These are phyloP conservation scores for Apostichopus leukothele DNA, from an alignment of 53 echinoderm and acorn worm species.

Conservation along the genomic window DNA sequence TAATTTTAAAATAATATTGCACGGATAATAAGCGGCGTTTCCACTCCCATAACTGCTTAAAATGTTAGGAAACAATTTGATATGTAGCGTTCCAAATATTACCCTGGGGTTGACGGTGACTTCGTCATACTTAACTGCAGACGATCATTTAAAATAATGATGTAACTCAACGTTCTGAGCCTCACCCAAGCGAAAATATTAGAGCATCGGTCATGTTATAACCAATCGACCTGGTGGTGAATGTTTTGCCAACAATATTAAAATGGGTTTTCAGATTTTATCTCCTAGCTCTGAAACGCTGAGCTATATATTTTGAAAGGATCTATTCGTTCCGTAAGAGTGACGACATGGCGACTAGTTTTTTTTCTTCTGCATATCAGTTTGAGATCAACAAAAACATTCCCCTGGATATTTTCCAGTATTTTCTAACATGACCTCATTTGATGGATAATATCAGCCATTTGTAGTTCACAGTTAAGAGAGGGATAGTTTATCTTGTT, in stretches of 20 bases:
- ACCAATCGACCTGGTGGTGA: not conserved
- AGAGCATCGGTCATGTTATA: conserved; percentile 7
- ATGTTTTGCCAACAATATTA: not conserved
- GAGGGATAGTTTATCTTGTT: too few relatives aligned
- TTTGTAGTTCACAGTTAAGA: too few relatives aligned
- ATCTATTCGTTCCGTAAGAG: conserved; percentile 29
- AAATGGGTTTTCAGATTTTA: not conserved
- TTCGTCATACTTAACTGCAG: too few relatives aligned
- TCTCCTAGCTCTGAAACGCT: not conserved
- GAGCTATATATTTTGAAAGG: not conserved
- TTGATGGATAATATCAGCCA: too few relatives aligned
- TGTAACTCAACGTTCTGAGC: not conserved
- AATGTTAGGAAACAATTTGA: not conserved
- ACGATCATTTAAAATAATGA: too few relatives aligned
- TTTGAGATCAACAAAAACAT: too few relatives aligned
- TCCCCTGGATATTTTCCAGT: too few relatives aligned
- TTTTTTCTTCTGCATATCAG: not conserved
- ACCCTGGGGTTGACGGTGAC: too few relatives aligned
- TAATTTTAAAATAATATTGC: not conserved
- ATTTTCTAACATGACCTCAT: too few relatives aligned
- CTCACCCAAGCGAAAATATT: not conserved
- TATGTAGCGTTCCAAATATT: not conserved
- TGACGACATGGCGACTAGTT: conserved; percentile 3
- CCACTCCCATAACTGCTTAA: not conserved
- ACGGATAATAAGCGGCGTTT: not conserved